Base-by-base conservation (phyloP, 2,888 invertebrate genomes). In the Agrypnus murinus region DNA sequence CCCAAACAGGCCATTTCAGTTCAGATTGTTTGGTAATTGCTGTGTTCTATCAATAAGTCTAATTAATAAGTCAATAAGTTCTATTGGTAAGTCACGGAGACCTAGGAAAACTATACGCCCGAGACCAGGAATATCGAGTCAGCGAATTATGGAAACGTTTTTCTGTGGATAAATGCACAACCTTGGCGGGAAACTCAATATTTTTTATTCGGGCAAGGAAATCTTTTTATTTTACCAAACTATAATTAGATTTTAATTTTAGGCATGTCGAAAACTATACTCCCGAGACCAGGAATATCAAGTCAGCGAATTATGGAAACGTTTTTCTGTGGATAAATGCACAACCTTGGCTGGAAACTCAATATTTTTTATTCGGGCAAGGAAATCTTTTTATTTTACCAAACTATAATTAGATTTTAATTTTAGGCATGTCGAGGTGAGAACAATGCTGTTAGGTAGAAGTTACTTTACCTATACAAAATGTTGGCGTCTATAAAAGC, bases 81-180 rank as follows among this genome's bases (percentile, higher is more conserved):
- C n/a, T n/a, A n/a, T n/a, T n/a, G n/a, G n/a, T 93, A 87, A 88
- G 89, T 8, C 92, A 93, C 80, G 93, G 93, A 0, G 87, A 89
- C 43, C 86, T 89, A 50, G 90, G 89, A 9, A 83, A 86, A 69
- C 81, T 93, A 1, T 90, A 87, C 80, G 90, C 91, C 6, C 85
- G 81, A 66, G 91, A 93, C 80, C 86, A 84, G 73, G 78, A 85
- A 15, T 89, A 92, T 78, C 86, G 87, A 1, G 87, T 90, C 10
- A 89, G 90, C 46, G 84, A 86, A n/a, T 79, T 93, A 2, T 89
- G 91, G 87, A 85, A 83, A 48, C 87, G 86, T 43, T 92, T 93
- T 81, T 86, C 89, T 19, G 88, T 87, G 0, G 87, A 90, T 73
- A 86, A 83, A 40, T 91, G 92, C 77, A 86, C 87, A 59, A 84